Base-by-base conservation (phyloP, 2,113 vertebrate species). In the Trichechus manatus region DNA sequence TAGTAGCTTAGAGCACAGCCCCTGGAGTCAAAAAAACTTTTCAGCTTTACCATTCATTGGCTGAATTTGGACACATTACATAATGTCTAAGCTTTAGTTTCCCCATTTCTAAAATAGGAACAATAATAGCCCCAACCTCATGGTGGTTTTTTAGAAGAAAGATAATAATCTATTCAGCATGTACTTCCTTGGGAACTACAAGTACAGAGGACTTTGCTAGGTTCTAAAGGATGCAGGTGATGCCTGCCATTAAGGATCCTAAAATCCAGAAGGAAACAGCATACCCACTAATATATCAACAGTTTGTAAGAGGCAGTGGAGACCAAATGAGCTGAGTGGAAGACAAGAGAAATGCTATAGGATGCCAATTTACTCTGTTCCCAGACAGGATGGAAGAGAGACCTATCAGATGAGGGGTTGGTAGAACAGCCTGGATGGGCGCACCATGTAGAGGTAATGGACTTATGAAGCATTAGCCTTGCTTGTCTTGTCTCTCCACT, bases 361-460 rank as follows among this genome's bases (percentile, higher is more conserved):
- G 23, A 31, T 89, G 1, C 6, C 15, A 78, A 33, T 31, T 19
- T 5, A 33, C 29, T 63, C 39, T 47, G 44, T 59, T 9, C 20
- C 13, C 17, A 66, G 59, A 61, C 11, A 74, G 10, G 53, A 9
- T 25, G 2, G 25, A 47, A 78, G 25, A 47, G 4, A 29, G 42
- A 15, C 42, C 27, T 79, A 47, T 50, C 47, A 75, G 31, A 31
- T 29, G 66, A 75, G 5, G 22, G 6, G 1, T 15, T 36, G 36
- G 31, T 9, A 44, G 42, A n/a, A n/a, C 29, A 42, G 19, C 23
- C 3, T 4, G 3, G 7, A 70, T 4, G 8, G 36, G 50, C 17
- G 9, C 0, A 0, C 27, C 7, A 15, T 1, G 20, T 13, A 10
- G 53, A 47, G 6, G 19, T 17, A 22, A 42, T 0, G 39, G 10